Conservation (phyloP, 2,797 vertebrate species). For the Euphonia xanthogaster region DNA sequence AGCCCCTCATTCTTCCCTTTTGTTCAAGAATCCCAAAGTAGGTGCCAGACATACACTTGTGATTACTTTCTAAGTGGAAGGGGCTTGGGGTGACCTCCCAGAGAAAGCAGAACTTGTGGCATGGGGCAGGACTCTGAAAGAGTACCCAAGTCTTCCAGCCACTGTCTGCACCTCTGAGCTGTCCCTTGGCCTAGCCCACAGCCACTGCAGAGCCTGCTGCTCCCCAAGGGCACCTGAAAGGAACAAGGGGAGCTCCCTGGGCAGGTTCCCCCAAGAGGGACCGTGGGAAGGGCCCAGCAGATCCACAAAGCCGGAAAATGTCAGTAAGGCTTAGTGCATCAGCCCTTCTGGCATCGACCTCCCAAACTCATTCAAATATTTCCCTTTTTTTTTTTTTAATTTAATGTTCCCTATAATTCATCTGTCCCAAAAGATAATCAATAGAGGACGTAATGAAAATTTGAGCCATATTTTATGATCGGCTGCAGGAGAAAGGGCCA, state of each 20-base stretch:
- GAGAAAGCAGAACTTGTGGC: neutral
- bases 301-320: neutral
- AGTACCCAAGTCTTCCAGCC: neutral
- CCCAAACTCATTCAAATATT: slow-evolving; percentile 99
- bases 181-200: neutral
- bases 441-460: slow-evolving; percentile 99
- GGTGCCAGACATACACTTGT: neutral
- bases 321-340: slow-evolving; percentile 63
- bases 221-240: neutral
- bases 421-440: slow-evolving; percentile 99
- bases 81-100: neutral
- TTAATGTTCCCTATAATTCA: slow-evolving; percentile 99
- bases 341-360: slow-evolving; percentile 89
- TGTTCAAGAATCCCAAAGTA: neutral
- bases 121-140: neutral
- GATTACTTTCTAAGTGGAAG: neutral
- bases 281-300: neutral
- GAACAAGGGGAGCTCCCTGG: neutral
- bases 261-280: neutral
- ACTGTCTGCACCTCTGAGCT: neutral
- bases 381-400: slow-evolving; percentile 86
- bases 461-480: slow-evolving; percentile 99
- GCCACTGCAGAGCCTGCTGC: neutral
- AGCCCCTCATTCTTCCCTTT: neutral
- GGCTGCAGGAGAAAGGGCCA: slow-evolving; percentile 87